Percentiles rank a stretch among this genome's conserved stretches.
phyloP scores from a whole-genome alignment of 35 echinoderm and acorn worm species.

The Heliocidaris tuberculata region DNA sequence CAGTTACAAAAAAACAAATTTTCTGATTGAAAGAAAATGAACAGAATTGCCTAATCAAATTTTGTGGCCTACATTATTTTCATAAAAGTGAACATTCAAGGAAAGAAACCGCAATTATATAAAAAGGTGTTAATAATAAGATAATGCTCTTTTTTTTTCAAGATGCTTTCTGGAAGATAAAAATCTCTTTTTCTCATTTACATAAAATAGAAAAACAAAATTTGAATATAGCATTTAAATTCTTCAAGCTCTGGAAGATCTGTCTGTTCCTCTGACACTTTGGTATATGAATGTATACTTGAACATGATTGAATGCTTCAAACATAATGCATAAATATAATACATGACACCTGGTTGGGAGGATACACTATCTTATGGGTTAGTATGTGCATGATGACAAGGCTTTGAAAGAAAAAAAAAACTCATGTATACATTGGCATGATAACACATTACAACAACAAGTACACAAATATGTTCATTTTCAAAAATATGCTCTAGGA shows the following conservation, averaged over 20 bases:
- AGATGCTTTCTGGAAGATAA: slow-evolving; percentile 1
- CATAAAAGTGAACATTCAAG: neutral
- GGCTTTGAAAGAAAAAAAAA: slow-evolving; percentile 18
- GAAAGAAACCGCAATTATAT: neutral
- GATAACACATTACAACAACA: neutral
- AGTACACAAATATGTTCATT: neutral
- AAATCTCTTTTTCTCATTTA: neutral
- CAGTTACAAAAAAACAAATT: neutral
- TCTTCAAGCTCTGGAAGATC: neutral
- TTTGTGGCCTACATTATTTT: neutral
- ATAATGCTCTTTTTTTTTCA: slow-evolving; percentile 5
- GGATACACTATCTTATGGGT: neutral
- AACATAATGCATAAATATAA: neutral
- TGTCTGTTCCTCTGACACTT: neutral
- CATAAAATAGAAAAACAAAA: neutral
- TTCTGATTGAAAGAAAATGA: neutral
- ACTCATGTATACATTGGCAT: slow-evolving; percentile 12
- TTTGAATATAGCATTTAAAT: neutral
- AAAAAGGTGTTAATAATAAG: neutral
- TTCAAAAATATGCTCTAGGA: neutral
- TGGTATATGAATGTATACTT: neutral
- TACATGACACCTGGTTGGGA: neutral
- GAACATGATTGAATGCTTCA: neutral
- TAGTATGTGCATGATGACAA: neutral
- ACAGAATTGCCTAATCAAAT: neutral